Conservation (phyloP, 1,140 invertebrate genomes). For the Eumaeus atala region DNA sequence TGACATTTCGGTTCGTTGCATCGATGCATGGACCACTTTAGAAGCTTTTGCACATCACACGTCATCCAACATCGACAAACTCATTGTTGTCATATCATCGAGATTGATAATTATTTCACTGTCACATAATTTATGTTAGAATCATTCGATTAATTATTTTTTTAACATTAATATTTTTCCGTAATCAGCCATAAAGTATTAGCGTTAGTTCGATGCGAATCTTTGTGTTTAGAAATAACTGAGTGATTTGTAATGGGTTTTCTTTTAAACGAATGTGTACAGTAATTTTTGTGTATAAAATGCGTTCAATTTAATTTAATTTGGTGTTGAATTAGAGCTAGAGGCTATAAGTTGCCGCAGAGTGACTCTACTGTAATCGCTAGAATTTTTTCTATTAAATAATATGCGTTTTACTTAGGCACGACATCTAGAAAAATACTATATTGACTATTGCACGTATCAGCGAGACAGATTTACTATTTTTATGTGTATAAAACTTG, state of each 20-base stretch:
- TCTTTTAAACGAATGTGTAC: constrained; percentile 1
- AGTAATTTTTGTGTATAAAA: constrained; percentile 1
- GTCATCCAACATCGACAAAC: constrained; percentile 41
- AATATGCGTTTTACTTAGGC: too few species aligned
- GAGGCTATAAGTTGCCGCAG: neutral
- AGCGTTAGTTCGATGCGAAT: constrained; percentile 8
- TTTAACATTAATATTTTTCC: constrained; percentile 16
- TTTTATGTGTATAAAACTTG: too few species aligned
- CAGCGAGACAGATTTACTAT: too few species aligned
- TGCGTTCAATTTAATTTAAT: neutral
- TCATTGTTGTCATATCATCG: constrained; percentile 33
- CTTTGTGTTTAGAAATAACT: constrained; percentile 15
- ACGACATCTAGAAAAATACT: too few species aligned
- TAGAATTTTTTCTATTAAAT: neutral
- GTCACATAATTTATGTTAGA: constrained; percentile 35
- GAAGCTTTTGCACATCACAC: constrained; percentile 63
- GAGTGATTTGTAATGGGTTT: neutral
- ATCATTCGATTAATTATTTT: constrained; percentile 28
- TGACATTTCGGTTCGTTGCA: constrained; percentile 66
- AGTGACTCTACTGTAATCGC: neutral
- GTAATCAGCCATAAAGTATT: neutral
- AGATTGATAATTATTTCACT: constrained; percentile 23
- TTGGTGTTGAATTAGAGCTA: neutral
- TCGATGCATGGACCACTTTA: constrained; percentile 66
- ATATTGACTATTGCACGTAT: too few species aligned